A percentile compares a stretch with the other conserved stretches of the same genome.
Evolutionary conservation across 2,888 invertebrate genomes (phyloP).

Genomic region (Lobophora halterata): DNA sequence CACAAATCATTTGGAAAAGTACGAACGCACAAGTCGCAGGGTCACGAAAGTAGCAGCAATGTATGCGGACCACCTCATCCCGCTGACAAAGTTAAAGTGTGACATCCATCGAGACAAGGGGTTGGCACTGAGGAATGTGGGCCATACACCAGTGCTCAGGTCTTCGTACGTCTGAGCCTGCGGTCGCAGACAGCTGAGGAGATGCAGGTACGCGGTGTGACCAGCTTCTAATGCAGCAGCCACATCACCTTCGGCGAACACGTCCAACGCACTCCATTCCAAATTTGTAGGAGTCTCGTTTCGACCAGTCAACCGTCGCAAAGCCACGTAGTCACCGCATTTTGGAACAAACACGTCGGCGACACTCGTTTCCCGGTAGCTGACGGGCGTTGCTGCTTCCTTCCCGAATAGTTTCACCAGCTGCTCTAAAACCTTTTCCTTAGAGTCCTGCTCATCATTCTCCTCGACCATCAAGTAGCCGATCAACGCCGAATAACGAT

Average conservation of each 20-base stretch:
- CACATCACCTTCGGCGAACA: conserved; percentile 69
- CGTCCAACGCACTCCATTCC: conserved; percentile 70
- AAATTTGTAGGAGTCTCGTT: conserved; percentile 40
- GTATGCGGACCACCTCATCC: conserved; percentile 42
- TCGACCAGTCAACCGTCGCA: conserved; percentile 40
- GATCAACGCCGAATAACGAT: conserved; percentile 49
- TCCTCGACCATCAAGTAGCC: conserved; percentile 56
- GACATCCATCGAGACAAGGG: conserved; percentile 42
- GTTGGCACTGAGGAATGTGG: conserved; percentile 39
- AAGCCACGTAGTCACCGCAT: conserved; percentile 63
- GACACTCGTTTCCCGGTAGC: conserved; percentile 56
- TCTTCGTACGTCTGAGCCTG: conserved; percentile 68
- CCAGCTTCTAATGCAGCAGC: conserved; percentile 68
- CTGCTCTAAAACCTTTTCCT: conserved; percentile 56
- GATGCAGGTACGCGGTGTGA: conserved; percentile 58
- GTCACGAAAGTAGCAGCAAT: conserved; percentile 43
- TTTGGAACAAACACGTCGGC: conserved; percentile 61
- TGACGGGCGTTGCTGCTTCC: conserved; percentile 51
- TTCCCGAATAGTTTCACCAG: conserved; percentile 61
- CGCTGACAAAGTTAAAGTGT: conserved; percentile 44
- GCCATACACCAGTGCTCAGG: conserved; percentile 41
- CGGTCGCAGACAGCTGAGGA: conserved; percentile 59
- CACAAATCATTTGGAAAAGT: conserved; percentile 12
- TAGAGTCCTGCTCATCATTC: conserved; percentile 33
- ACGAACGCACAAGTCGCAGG: conserved; percentile 23